Base-by-base conservation (phyloP, 2,888 invertebrate genomes). In the Muscina levida region DNA sequence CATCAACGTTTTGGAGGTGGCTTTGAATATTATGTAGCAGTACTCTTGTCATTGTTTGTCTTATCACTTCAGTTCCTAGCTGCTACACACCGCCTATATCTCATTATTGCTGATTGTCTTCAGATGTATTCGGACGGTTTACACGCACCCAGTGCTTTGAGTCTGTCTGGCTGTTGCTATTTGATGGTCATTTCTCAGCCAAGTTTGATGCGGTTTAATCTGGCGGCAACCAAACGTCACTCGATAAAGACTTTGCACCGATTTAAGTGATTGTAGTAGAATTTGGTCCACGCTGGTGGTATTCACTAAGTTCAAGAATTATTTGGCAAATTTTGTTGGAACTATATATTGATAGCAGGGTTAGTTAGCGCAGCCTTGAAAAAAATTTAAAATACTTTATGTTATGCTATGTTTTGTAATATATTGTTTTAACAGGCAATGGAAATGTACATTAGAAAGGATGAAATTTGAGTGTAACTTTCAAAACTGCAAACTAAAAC, bases 21-120 rank as follows among this genome's bases (percentile, higher is more conserved):
- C 37, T 10, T 44, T 46, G 15, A 46, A 15, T n/a, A 46, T 53
- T 13, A 22, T 53, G 10, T 8, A 22, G 11, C 26, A 26, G 3
- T 56, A 4, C 10, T 22, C 10, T 39, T 59, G 59, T 17, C n/a
- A 39, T 31, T 31, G 8, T 8, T 3, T 31, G 37, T 2, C 59
- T 59, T 59, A 59, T 59, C 59, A 39, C 19, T 37, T 19, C 59
- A 15, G 59, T 37, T 59, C 19, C 19, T 17, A 59, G 59, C 59
- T 15, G 59, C 59, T 31, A 17, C 59, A 59, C 37, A 59, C 59
- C 59, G 59, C 59, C 39, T 59, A 39, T 59, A 59, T 59, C 59
- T 19, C 31, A 59, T 31, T n/a, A 59, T 59, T 59, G 59, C 31
- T 59, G 59, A 19, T 59, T 59, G 19, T 59, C 39, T 59, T 37